Evolutionary conservation across 2,888 invertebrate species (phyloP).

Genomic region (Drepanosiphum platanoidis): DNA sequence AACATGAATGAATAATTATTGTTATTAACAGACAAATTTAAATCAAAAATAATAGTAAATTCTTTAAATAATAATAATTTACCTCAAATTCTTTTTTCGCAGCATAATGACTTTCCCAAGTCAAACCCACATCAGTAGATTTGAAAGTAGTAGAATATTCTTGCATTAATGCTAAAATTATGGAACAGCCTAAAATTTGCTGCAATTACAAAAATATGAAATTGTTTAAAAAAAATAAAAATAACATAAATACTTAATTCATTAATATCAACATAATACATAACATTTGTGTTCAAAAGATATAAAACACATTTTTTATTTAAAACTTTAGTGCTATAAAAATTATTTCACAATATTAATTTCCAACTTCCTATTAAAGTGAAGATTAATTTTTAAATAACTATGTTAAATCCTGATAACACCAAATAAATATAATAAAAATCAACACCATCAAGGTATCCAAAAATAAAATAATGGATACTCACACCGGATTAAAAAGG

Average conservation of each 20-base stretch:
- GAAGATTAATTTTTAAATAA: background rate
- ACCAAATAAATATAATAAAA: too few relatives aligned
- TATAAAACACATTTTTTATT: background rate
- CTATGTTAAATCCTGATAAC: background rate
- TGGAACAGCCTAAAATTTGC: constrained; percentile 86
- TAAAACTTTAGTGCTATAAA: too few relatives aligned
- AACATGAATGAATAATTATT: constrained; percentile 43
- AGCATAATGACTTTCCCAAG: constrained; percentile 87
- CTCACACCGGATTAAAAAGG: too few relatives aligned
- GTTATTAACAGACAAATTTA: background rate
- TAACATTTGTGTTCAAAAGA: background rate
- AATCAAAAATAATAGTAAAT: background rate
- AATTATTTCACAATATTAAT: too few relatives aligned
- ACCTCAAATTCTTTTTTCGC: constrained; percentile 86
- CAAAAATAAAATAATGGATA: too few relatives aligned
- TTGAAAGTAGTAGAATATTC: constrained; percentile 88
- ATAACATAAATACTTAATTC: background rate
- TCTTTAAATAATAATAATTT: constrained; percentile 56
- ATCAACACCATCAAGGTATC: too few relatives aligned
- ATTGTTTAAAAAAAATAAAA: background rate
- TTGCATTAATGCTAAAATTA: constrained; percentile 84
- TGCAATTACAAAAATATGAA: constrained; percentile 67
- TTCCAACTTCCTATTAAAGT: background rate
- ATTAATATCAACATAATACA: constrained; percentile 2
- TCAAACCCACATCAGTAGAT: constrained; percentile 86